phyloP scores from a whole-genome alignment of 2,888 invertebrate species.

The Dusona sp. region DNA sequence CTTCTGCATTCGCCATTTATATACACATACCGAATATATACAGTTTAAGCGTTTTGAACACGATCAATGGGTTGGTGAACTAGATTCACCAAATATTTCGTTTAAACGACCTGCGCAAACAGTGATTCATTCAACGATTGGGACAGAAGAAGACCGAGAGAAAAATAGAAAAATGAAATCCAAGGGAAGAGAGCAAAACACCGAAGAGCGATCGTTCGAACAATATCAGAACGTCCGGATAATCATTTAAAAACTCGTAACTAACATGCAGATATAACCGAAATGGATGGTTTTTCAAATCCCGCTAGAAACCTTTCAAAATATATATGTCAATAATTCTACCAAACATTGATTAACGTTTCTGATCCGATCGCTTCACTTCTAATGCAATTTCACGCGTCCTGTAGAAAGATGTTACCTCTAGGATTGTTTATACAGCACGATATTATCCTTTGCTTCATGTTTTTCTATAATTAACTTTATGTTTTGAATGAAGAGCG shows the following conservation, averaged over 20 bases:
- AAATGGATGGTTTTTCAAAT: neutral
- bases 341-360: too few relatives aligned
- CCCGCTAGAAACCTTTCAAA: neutral
- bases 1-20: constrained; percentile 30
- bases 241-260: constrained; percentile 18
- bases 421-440: too few relatives aligned
- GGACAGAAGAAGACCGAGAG: neutral
- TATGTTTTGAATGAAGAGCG: too few relatives aligned
- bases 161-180: neutral
- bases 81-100: constrained; percentile 57
- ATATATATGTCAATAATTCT: too few relatives aligned
- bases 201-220: constrained; percentile 3
- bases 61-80: constrained; percentile 38
- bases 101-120: constrained; percentile 42
- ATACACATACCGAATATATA: constrained; percentile 25
- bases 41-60: constrained; percentile 47
- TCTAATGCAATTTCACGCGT: too few relatives aligned
- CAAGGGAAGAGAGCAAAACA: neutral
- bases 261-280: neutral
- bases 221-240: constrained; percentile 2
- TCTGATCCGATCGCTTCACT: too few relatives aligned
- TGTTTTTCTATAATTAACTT: too few relatives aligned
- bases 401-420: too few relatives aligned
- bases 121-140: constrained; percentile 14
- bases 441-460: too few relatives aligned